phyloP scores from a whole-genome alignment of 2,888 invertebrate species.

The Parascotia fuliginaria region DNA sequence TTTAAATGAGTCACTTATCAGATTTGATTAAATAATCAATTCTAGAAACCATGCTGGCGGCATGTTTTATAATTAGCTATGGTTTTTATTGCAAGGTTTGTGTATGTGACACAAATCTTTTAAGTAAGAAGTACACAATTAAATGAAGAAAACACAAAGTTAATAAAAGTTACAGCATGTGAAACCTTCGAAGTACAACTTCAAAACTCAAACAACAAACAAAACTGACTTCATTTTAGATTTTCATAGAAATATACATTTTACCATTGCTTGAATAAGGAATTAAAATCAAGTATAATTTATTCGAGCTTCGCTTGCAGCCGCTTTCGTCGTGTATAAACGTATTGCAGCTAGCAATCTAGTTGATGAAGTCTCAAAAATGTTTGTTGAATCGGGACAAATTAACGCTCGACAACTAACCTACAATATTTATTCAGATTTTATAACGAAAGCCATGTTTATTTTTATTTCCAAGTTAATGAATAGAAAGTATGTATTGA shows the following conservation, averaged over 20 bases:
- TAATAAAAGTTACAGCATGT: too few species aligned
- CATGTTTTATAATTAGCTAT: too few species aligned
- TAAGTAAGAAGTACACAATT: too few species aligned
- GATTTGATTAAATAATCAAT: too few species aligned
- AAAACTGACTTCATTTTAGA: background rate
- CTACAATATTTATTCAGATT: slow-evolving; percentile 45
- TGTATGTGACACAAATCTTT: too few species aligned
- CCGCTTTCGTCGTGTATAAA: slow-evolving; percentile 12
- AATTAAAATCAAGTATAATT: slow-evolving; percentile 7
- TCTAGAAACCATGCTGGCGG: too few species aligned
- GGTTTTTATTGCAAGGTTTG: too few species aligned
- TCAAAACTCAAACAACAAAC: too few species aligned
- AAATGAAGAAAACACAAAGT: too few species aligned
- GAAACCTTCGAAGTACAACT: too few species aligned
- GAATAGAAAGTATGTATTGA: background rate
- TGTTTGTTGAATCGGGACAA: slow-evolving; percentile 47
- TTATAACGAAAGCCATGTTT: slow-evolving; percentile 32
- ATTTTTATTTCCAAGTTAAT: background rate
- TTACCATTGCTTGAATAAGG: slow-evolving; percentile 2
- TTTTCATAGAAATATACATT: slow-evolving; percentile 1
- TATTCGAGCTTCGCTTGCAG: slow-evolving; percentile 13
- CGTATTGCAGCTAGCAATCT: slow-evolving; percentile 29
- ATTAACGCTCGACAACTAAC: slow-evolving; percentile 39
- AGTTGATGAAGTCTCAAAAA: slow-evolving; percentile 44
- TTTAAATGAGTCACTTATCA: too few species aligned